These are phyloP conservation scores for Struthidea cinerea DNA, from an alignment of 2,113 vertebrate species.

Conservation along the genomic window DNA sequence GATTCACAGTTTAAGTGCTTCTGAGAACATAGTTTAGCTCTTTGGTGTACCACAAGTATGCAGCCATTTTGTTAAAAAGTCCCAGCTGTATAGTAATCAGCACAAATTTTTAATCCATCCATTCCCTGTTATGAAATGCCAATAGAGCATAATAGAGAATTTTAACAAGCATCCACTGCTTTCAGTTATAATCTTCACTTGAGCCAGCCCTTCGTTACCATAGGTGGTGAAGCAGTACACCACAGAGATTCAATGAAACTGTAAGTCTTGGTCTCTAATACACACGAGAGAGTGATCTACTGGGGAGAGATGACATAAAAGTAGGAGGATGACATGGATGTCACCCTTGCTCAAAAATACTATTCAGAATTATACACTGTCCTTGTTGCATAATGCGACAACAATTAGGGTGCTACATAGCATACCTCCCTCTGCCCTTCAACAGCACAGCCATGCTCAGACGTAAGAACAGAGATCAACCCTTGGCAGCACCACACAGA, in stretches of 20 bases:
- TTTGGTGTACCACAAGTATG: slow-evolving; percentile 34
- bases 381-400: not conserved
- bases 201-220: not conserved
- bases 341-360: not conserved
- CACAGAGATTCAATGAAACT: not conserved
- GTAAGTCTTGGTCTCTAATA: not conserved
- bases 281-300: not conserved
- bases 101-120: slow-evolving; percentile 35
- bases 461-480: not conserved
- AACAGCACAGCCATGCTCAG: not conserved
- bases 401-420: not conserved
- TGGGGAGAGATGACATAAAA: not conserved
- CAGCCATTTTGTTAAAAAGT: slow-evolving; percentile 51
- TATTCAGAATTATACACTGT: not conserved
- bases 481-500: not conserved
- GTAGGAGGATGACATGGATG: not conserved
- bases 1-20: slow-evolving; percentile 20
- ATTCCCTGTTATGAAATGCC: not conserved
- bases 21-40: slow-evolving; percentile 39
- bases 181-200: not conserved
- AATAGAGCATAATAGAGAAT: not conserved
- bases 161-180: not conserved
- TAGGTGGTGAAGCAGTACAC: not conserved
- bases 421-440: not conserved
- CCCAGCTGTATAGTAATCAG: slow-evolving; percentile 52